Conservation (phyloP, 1,140 invertebrate species). For the Penaeus vannamei region DNA sequence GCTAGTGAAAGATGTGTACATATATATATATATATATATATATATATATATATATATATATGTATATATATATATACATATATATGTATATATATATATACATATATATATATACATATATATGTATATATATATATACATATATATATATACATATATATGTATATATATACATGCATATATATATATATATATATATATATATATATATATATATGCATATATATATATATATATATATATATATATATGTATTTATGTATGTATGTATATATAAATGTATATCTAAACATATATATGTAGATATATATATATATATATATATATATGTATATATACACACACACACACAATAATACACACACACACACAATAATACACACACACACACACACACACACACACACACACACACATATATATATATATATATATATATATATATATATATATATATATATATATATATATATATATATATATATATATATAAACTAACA, state of each 20-base stretch:
- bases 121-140: too few relatives aligned
- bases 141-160: background rate
- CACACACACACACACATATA: background rate
- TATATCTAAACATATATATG: background rate
- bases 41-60: too few relatives aligned
- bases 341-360: background rate
- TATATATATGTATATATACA: background rate
- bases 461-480: background rate
- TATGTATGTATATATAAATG: background rate
- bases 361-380: background rate
- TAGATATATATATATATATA: background rate
- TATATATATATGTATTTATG: background rate
- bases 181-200: background rate
- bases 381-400: constrained; percentile 22
- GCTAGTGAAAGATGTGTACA: too few relatives aligned
- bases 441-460: constrained; percentile 18
- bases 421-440: constrained; percentile 28
- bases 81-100: too few relatives aligned
- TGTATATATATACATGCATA: background rate
- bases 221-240: background rate
- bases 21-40: too few relatives aligned
- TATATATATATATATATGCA: background rate
- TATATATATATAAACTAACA: background rate
- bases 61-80: too few relatives aligned
- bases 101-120: too few relatives aligned